These are phyloP conservation scores for Ovibos moschatus DNA, from an alignment of 2,113 vertebrate genomes.

Conservation along the genomic window DNA sequence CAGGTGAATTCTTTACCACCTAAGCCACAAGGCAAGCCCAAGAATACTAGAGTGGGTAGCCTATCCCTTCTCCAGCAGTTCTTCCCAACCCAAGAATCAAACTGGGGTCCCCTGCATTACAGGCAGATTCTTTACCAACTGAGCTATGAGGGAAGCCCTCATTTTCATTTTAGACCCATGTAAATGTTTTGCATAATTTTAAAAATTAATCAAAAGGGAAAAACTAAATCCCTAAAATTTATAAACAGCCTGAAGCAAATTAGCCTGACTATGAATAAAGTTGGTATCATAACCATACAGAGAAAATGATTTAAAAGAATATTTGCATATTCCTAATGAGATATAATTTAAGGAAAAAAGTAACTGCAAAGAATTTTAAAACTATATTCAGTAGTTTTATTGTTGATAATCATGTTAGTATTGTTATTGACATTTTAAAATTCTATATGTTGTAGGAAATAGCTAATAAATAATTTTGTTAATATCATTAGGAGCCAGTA, in stretches of 20 bases:
- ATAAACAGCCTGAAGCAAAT: slow-evolving; percentile 25
- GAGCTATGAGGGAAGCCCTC: background rate
- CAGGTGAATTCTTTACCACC: background rate
- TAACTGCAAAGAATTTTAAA: slow-evolving; percentile 31
- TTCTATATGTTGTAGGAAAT: slow-evolving; percentile 32
- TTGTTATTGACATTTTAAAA: slow-evolving; percentile 16
- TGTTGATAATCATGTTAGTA: slow-evolving; percentile 1
- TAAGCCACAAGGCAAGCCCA: background rate
- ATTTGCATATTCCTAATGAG: background rate
- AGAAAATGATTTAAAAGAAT: slow-evolving; percentile 25
- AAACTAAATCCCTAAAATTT: background rate
- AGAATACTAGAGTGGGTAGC: background rate
- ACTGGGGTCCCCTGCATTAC: background rate
- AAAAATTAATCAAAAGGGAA: background rate
- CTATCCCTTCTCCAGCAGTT: background rate
- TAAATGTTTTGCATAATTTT: slow-evolving; percentile 42
- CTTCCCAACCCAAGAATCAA: background rate
- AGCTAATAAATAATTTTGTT: slow-evolving; percentile 30
- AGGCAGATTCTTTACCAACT: background rate
- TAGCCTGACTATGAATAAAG: background rate
- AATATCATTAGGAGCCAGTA: background rate
- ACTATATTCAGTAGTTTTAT: slow-evolving; percentile 14
- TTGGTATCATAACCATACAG: slow-evolving; percentile 33
- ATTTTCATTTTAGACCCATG: slow-evolving; percentile 27
- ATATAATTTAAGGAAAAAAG: slow-evolving; percentile 10